Percentiles rank a stretch among this genome's conserved stretches.
phyloP scores from a whole-genome alignment of 2,113 vertebrate genomes.

The Cranoglanis bouderius region DNA sequence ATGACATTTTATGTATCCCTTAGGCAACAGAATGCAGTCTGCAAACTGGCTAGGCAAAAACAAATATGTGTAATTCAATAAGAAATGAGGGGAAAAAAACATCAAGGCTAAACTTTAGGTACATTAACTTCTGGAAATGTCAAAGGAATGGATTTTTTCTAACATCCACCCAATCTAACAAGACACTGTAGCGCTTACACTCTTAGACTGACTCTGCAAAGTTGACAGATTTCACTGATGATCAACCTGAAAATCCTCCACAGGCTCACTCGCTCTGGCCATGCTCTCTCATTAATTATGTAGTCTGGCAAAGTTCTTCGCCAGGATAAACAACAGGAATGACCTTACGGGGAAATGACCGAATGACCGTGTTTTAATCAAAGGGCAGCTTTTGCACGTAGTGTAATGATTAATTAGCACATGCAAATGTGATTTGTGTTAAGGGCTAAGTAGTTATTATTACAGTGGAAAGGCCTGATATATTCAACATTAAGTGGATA shows the following conservation, averaged over 20 bases:
- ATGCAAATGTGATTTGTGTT: slow-evolving; percentile 48
- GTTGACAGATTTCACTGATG: slow-evolving; percentile 11
- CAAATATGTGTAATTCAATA: neutral
- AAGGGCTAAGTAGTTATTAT: slow-evolving; percentile 40
- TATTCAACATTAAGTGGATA: neutral
- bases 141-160: neutral
- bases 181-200: neutral
- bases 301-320: slow-evolving; percentile 27
- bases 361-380: slow-evolving; percentile 10
- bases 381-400: slow-evolving; percentile 4
- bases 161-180: slow-evolving; percentile 3
- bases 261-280: neutral
- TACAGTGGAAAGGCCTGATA: neutral
- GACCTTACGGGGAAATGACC: slow-evolving; percentile 29
- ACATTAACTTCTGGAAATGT: neutral
- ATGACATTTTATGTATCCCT: slow-evolving; percentile 3
- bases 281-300: slow-evolving; percentile 31
- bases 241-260: slow-evolving; percentile 3
- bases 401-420: slow-evolving; percentile 53
- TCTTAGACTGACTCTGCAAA: neutral
- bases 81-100: neutral
- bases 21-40: neutral
- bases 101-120: neutral
- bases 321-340: slow-evolving; percentile 35
- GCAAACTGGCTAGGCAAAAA: neutral